Evolutionary conservation across 2,113 vertebrate genomes (phyloP), one percentile per base, ranked within the genome.

Genomic region (Aegotheles bennettii): DNA sequence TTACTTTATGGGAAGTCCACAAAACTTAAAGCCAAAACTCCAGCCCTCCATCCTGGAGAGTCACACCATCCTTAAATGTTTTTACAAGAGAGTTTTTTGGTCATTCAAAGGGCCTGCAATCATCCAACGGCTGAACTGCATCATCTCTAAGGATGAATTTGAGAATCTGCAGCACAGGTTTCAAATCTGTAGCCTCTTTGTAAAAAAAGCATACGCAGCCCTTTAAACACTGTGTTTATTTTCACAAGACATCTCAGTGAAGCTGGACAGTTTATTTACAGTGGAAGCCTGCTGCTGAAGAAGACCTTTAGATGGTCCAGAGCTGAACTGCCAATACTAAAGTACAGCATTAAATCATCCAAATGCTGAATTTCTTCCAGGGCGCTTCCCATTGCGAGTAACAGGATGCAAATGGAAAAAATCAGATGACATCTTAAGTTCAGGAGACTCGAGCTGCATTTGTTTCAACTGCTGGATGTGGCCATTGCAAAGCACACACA

Each of bases 371-470:
- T 68, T 70, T 68, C 64, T 89, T 73, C 84, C 77, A 78, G n/a
- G 23, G 42, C 28, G 21, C 36, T 70, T 86, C 89, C 68, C 38
- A 31, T 13, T 82, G 29, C 3, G 2, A 54, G 47, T 24, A 94
- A 91, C 63, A 94, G 84, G 69, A 93, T 40, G 35, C 25, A 87
- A 94, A 84, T 42, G 42, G 70, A 88, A 91, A n/a, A 87, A 87
- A 75, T 83, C 47, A 64, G 70, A 57, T 21, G 57, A 84, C 16
- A 59, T 78, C 24, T 42, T 67, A 45, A 53, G 12, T 70, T 79
- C 45, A 11, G 50, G 56, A 87, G 35, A 82, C 31, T 85, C 4
- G 0, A 45, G 61, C 10, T 50, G 38, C 48, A 73, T 89, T 45
- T 71, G 43, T 73, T 89, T 53, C 48, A 92, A 7, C 45, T 67